Evolutionary conservation across 2,888 invertebrate genomes (phyloP), one percentile per base, ranked within the genome.

Genomic region (Dinocampus coccinellae): DNA sequence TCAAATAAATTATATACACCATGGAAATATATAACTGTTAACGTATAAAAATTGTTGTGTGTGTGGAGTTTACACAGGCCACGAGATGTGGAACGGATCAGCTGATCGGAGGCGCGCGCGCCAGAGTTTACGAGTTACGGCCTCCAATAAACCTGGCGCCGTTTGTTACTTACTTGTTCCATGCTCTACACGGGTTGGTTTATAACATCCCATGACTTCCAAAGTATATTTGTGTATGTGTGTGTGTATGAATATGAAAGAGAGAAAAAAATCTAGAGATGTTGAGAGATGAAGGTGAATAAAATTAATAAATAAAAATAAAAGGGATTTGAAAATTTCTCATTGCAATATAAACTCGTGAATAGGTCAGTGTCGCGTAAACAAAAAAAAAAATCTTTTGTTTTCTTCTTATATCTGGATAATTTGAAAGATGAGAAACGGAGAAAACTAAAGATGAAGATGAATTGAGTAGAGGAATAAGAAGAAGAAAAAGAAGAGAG

Each of bases 61-160:
- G 16, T 16, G 70, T 68, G n/a, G n/a, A n/a, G n/a, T n/a, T n/a
- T n/a, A n/a, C n/a, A n/a, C n/a, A n/a, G n/a, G 55, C 69, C 58
- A 80, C 83, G 84, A 85, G 85, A 85, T 86, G 85, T 87, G 84
- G 85, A 85, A 87, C 83, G 84, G 84, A 86, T 87, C 87, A 87
- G 87, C 87, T 87, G 87, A 87, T 87, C 87, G 84, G 82, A 86
- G 86, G 84, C 85, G 86, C 85, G 86, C 85, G 84, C 87, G 78
- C 83, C 83, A 83, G 84, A 82, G 83, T 87, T 87, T 87, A 87
- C 87, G 87, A 87, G 86, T 87, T 87, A 86, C 87, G 85, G 85
- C 85, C 85, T 86, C 84, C 87, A 87, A 87, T 87, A 87, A 87
- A 87, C 85, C 83, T 82, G 82, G 70, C 82, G 83, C 80, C 69